phyloP scores from a whole-genome alignment of 1,140 invertebrate species.

The Odontomachus brunneus region DNA sequence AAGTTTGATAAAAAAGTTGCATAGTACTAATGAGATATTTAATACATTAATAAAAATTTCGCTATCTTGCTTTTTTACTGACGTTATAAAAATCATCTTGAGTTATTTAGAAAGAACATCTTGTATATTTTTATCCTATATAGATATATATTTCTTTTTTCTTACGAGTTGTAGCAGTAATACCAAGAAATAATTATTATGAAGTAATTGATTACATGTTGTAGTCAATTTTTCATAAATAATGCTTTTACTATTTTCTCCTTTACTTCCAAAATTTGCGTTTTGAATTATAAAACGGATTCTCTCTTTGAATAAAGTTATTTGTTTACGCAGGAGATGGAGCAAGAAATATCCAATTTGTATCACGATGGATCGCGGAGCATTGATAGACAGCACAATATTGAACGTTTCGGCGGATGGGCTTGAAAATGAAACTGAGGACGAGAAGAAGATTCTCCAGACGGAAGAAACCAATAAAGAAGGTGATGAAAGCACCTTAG shows the following conservation, averaged over 20 bases:
- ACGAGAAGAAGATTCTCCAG: conserved; percentile 1
- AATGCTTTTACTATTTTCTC: conserved; percentile 8
- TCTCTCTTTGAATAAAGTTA: not conserved
- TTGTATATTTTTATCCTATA: too few species aligned
- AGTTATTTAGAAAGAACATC: too few species aligned
- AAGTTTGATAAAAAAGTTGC: too few species aligned
- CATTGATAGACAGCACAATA: conserved; percentile 73
- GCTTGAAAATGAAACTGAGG: conserved; percentile 49
- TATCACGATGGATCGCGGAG: conserved; percentile 85
- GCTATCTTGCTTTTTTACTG: too few species aligned
- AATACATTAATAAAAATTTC: too few species aligned
- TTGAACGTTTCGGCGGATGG: conserved; percentile 78
- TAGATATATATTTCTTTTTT: too few species aligned
- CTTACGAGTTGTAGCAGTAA: too few species aligned
- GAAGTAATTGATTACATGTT: too few species aligned
- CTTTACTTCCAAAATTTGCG: too few species aligned
- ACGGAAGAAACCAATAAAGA: not conserved
- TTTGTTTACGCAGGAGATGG: conserved; percentile 88
- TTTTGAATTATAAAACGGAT: not conserved
- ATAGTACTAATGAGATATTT: too few species aligned
- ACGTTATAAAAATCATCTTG: too few species aligned
- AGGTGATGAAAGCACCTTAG: conserved; percentile 15
- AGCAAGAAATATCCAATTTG: conserved; percentile 97
- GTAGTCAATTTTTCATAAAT: not conserved
- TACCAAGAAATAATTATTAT: too few species aligned